A percentile compares a stretch with the other conserved stretches of the same genome.
Evolutionary conservation across 2,797 vertebrate species (phyloP).

Genomic region (Chanos chanos): DNA sequence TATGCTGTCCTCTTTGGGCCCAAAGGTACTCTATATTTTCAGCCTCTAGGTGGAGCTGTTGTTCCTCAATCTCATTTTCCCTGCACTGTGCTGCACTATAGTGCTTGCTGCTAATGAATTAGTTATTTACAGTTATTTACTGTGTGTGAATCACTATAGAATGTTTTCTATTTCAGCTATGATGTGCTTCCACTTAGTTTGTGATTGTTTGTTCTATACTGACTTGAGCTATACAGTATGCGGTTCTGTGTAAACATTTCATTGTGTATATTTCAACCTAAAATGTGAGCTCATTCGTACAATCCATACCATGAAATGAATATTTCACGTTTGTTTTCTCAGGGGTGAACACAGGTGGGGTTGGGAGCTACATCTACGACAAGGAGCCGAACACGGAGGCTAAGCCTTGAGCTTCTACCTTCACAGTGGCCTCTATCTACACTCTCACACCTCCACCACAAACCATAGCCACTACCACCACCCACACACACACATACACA

Average conservation of each 20-base stretch:
- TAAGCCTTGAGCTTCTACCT: conserved; percentile 73
- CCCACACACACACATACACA: background rate
- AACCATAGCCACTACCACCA: conserved; percentile 18
- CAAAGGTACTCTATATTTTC: conserved; percentile 77
- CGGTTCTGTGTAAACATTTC: too few relatives aligned
- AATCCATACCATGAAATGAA: background rate
- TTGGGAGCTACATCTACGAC: conserved; percentile 98
- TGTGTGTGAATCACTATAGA: too few relatives aligned
- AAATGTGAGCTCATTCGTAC: too few relatives aligned
- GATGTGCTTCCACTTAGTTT: too few relatives aligned
- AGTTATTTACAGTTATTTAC: too few relatives aligned
- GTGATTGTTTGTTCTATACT: too few relatives aligned
- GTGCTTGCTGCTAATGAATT: background rate
- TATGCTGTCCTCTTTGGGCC: conserved; percentile 90
- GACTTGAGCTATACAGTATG: too few relatives aligned
- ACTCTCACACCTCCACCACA: conserved; percentile 43
- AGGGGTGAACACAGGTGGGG: conserved; percentile 97
- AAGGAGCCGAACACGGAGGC: conserved; percentile 85
- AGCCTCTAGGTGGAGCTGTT: conserved; percentile 71
- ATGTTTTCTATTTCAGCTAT: too few relatives aligned
- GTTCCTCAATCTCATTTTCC: conserved; percentile 39
- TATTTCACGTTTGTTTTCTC: conserved; percentile 29
- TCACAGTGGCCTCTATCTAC: conserved; percentile 22
- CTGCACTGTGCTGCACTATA: background rate
- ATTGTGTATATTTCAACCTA: too few relatives aligned